Evolutionary conservation across 2,888 invertebrate species (phyloP).

Genomic region (Ormyrus rosae): DNA sequence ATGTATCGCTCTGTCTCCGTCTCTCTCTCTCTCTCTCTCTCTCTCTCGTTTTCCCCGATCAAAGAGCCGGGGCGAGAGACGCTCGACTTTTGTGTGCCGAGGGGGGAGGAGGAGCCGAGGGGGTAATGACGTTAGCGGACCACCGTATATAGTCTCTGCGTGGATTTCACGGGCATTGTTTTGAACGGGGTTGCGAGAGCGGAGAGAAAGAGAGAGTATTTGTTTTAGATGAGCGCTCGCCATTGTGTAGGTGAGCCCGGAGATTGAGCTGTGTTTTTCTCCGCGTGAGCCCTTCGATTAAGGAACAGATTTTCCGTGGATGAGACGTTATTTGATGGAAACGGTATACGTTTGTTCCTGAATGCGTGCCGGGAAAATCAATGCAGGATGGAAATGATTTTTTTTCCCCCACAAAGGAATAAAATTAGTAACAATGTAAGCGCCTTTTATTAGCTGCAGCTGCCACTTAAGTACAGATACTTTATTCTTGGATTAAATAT

Average conservation of each 20-base stretch:
- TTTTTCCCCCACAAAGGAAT: no score
- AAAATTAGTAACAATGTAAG: no score
- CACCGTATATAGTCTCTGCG: background rate
- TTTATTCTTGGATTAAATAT: no score
- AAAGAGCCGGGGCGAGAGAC: slow-evolving; percentile 23
- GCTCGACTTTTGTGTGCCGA: slow-evolving; percentile 39
- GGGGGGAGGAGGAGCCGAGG: slow-evolving; percentile 21
- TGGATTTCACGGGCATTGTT: slow-evolving; percentile 37
- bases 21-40: slow-evolving; percentile 3
- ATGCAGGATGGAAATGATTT: no score
- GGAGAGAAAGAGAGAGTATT: slow-evolving; percentile 26
- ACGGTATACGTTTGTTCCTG: no score
- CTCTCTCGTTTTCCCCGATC: slow-evolving; percentile 10
- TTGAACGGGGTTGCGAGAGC: background rate
- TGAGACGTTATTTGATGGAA: no score
- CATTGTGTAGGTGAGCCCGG: background rate
- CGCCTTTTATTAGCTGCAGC: no score
- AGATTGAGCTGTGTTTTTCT: background rate
- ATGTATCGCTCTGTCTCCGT: slow-evolving; percentile 31
- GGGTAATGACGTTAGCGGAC: slow-evolving; percentile 41
- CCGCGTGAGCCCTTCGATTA: background rate
- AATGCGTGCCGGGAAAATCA: no score
- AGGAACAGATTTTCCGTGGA: slow-evolving; percentile 8
- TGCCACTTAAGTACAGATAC: no score
- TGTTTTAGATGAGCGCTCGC: slow-evolving; percentile 26